Evolutionary conservation across 2,888 invertebrate genomes (phyloP).

Genomic region (Dione juno): DNA sequence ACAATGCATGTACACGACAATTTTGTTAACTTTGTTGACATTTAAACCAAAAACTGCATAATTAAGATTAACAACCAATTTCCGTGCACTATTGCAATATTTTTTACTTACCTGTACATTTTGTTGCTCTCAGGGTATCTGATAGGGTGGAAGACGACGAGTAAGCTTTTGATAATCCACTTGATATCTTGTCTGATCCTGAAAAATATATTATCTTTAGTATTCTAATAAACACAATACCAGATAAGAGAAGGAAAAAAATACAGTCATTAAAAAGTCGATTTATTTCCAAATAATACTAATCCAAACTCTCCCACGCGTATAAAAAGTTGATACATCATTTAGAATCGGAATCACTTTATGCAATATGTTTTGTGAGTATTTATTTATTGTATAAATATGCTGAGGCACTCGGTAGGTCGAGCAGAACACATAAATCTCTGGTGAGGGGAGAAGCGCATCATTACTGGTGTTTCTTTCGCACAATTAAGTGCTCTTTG

Average conservation of each 20-base stretch:
- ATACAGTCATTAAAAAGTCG: slow-evolving; percentile 19
- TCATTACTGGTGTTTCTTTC: slow-evolving; percentile 77
- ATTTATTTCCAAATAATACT: slow-evolving; percentile 33
- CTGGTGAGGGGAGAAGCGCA: slow-evolving; percentile 61
- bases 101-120: slow-evolving; percentile 74
- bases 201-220: slow-evolving; percentile 40
- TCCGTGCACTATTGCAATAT: too few relatives aligned
- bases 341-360: slow-evolving; percentile 56
- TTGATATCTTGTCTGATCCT: slow-evolving; percentile 75
- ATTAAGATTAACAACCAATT: too few relatives aligned
- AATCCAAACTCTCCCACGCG: slow-evolving; percentile 64
- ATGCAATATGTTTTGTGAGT: slow-evolving; percentile 75
- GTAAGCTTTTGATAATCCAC: slow-evolving; percentile 75
- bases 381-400: slow-evolving; percentile 75
- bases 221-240: background rate
- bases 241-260: background rate
- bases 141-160: slow-evolving; percentile 69
- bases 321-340: slow-evolving; percentile 67
- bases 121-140: slow-evolving; percentile 75
- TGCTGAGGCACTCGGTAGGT: slow-evolving; percentile 69
- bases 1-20: too few relatives aligned
- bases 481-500: slow-evolving; percentile 80
- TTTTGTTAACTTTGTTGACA: too few relatives aligned
- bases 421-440: slow-evolving; percentile 72
- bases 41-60: too few relatives aligned